Conservation (phyloP, 2,888 invertebrate genomes). For the Drosophila dives region DNA sequence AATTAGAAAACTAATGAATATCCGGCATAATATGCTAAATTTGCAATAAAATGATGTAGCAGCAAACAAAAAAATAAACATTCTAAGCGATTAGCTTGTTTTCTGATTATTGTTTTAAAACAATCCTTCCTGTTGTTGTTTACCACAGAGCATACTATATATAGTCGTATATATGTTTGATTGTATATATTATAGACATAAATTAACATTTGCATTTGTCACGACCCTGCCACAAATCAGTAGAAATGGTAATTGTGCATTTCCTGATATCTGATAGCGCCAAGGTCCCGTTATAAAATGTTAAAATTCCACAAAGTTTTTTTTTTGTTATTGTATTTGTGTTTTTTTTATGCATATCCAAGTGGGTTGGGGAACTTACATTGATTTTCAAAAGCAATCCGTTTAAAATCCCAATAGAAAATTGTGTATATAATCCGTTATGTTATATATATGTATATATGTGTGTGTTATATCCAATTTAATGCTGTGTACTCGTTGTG, state of each 20-base stretch:
- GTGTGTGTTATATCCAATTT: conserved; percentile 47
- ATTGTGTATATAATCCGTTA: conserved; percentile 16
- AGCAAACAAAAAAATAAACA: conserved; percentile 2
- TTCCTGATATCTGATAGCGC: conserved; percentile 57
- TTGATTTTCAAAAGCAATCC: conserved; percentile 84
- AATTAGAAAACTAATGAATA: neutral
- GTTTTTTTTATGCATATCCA: neutral
- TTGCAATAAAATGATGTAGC: neutral
- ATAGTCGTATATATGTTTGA: neutral
- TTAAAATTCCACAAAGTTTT: conserved; percentile 4
- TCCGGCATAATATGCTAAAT: conserved; percentile 13
- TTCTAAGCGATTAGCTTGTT: conserved; percentile 10
- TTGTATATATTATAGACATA: conserved; percentile 13
- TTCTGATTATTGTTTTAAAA: conserved; percentile 5
- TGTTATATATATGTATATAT: conserved; percentile 3
- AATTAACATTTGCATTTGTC: conserved; percentile 58
- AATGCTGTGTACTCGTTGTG: conserved; percentile 23
- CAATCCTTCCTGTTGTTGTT: conserved; percentile 38
- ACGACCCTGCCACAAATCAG: conserved; percentile 63
- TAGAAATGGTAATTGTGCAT: conserved; percentile 55
- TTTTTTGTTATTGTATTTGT: neutral
- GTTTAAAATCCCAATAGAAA: conserved; percentile 42
- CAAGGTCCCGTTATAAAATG: conserved; percentile 46
- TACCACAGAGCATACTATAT: conserved; percentile 12
- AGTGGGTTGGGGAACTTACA: conserved; percentile 76